Conservation (phyloP, 1,140 invertebrate species). For the Yoshiicerus persimilis region DNA sequence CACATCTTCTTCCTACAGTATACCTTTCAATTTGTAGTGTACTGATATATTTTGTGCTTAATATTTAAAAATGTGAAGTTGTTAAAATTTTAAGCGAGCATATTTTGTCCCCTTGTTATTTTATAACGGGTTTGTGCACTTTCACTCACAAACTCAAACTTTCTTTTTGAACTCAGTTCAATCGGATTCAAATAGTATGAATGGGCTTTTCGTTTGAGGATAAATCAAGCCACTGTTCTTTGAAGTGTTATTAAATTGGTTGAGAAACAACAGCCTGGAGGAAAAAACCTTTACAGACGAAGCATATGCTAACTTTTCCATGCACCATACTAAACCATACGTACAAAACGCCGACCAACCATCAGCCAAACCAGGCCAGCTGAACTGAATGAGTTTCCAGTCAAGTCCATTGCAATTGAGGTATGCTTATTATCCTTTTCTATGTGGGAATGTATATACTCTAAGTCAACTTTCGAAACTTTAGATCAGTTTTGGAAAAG, state of each 20-base stretch:
- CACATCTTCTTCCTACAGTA: too few species aligned
- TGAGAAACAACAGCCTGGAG: slow-evolving; percentile 6
- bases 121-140: background rate
- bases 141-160: background rate
- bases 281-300: background rate
- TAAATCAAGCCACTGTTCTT: background rate
- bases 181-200: background rate
- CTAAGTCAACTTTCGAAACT: background rate
- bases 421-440: background rate
- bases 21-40: too few species aligned
- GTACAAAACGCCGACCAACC: background rate
- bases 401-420: background rate
- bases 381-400: background rate
- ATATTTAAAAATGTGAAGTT: too few species aligned
- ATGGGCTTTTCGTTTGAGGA: background rate
- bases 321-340: background rate
- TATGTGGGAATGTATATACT: background rate
- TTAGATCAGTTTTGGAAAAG: background rate
- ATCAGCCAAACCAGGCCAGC: background rate
- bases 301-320: slow-evolving; percentile 18
- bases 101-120: background rate
- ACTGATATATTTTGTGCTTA: too few species aligned
- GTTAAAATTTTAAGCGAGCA: too few species aligned
- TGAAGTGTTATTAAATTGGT: background rate
- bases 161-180: background rate